Conservation (phyloP, 2,888 invertebrate genomes). For the Cremastinae sp. region DNA sequence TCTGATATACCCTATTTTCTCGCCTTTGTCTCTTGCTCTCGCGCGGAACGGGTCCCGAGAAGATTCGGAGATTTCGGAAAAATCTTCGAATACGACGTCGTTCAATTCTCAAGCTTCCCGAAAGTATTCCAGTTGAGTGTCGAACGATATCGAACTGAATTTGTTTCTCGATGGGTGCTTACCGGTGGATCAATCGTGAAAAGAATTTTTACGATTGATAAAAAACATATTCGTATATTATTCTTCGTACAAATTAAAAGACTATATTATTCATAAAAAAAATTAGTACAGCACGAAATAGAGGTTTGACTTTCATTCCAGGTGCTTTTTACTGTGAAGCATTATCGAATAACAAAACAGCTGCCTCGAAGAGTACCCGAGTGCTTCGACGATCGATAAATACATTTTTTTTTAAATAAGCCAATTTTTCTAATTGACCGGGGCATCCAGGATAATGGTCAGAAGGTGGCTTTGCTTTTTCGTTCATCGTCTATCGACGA, state of each 20-base stretch:
- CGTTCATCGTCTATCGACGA: constrained; percentile 1
- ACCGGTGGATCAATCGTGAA: constrained; percentile 31
- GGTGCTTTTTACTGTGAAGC: constrained; percentile 65
- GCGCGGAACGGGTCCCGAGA: constrained; percentile 64
- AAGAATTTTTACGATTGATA: constrained; percentile 2
- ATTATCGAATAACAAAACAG: constrained; percentile 60
- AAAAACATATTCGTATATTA: not conserved
- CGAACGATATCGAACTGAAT: constrained; percentile 25
- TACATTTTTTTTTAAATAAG: constrained; percentile 78
- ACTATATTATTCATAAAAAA: not conserved
- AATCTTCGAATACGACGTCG: constrained; percentile 46
- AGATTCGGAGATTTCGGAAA: constrained; percentile 64
- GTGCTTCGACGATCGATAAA: constrained; percentile 68
- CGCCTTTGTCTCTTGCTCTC: constrained; percentile 49
- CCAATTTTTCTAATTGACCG: constrained; percentile 76
- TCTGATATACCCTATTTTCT: constrained; percentile 63
- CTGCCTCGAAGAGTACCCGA: constrained; percentile 68
- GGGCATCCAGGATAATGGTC: constrained; percentile 32
- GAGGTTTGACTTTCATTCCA: constrained; percentile 64
- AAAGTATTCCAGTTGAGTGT: constrained; percentile 12
- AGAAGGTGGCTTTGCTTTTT: constrained; percentile 38
- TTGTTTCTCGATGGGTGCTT: constrained; percentile 1
- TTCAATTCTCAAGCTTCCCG: constrained; percentile 20
- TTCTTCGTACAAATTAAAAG: not conserved
- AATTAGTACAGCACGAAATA: no score